Percentiles rank a stretch among this genome's conserved stretches.
These are phyloP conservation scores for Catonia carolina DNA, from an alignment of 2,888 invertebrate genomes.

Conservation along the genomic window DNA sequence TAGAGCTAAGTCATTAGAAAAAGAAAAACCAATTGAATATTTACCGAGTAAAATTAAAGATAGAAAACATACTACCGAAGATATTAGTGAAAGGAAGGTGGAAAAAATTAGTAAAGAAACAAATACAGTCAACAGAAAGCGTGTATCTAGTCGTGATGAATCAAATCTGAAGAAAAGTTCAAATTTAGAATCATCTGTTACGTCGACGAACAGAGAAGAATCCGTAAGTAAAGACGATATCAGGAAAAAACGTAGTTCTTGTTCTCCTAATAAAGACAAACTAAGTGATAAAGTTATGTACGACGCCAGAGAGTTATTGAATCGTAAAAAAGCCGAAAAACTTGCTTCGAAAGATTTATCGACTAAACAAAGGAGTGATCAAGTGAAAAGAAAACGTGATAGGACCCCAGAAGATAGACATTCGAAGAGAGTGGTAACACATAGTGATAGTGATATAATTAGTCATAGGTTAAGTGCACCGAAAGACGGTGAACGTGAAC, in stretches of 20 bases:
- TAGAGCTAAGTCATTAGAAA: too few relatives aligned
- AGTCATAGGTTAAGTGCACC: background rate
- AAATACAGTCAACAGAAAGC: too few relatives aligned
- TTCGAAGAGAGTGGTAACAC: background rate
- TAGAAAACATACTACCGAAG: too few relatives aligned
- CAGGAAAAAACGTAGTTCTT: conserved; percentile 7
- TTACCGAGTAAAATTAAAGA: too few relatives aligned
- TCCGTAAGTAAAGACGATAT: background rate
- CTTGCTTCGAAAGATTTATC: conserved; percentile 2
- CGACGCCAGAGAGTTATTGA: conserved; percentile 22
- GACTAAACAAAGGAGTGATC: background rate
- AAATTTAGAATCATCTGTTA: too few relatives aligned
- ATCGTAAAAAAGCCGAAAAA: conserved; percentile 21
- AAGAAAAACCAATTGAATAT: too few relatives aligned
- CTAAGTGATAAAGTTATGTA: conserved; percentile 30
- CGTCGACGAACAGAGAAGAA: conserved; percentile 1
- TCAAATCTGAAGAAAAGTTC: too few relatives aligned
- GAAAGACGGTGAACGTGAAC: background rate
- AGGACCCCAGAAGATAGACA: background rate
- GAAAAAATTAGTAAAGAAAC: too few relatives aligned
- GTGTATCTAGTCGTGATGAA: too few relatives aligned
- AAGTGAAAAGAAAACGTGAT: background rate
- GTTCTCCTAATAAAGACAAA: too few relatives aligned
- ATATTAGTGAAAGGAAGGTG: too few relatives aligned
- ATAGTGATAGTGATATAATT: background rate